Evolutionary conservation across 2,888 invertebrate species (phyloP), one percentile per base, ranked within the genome.

Genomic region (Cheilosia scutellata): DNA sequence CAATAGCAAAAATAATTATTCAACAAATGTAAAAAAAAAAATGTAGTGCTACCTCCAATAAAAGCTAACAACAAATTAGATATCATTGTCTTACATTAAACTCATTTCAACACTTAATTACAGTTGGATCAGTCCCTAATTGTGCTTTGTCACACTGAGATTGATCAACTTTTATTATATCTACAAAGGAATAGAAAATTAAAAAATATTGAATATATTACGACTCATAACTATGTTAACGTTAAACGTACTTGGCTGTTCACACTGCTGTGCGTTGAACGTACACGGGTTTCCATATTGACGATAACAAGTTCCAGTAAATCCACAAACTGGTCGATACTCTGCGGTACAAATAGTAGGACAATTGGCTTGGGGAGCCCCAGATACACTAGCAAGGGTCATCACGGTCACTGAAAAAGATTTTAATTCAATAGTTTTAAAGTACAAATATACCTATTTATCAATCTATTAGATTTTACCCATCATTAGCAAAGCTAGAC

Each of bases 251-350:
- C 49, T 20, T 49, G 20, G 20, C 49, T 20, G 49, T 4, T 49
- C 9, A 25, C 49, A 49, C 16, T 25, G 16, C 0, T 49, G 9
- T 20, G 9, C 49, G 20, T 25, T 49, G 4, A 49, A 49, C 20
- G 25, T 3, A 20, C 49, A 49, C 11, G 0, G 25, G 11, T 49
- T 49, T 6, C 20, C 20, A 49, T 25, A 49, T 11, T 3, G 20
- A 9, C 49, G 25, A 20, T 49, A 49, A 49, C 49, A 49, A 2
- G 20, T 4, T 49, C 49, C 49, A 49, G 25, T 49, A 20, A 49
- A 49, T 9, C 49, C 49, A 49, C 49, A 49, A 16, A 49, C 49
- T 49, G 49, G 49, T 11, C 11, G 49, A 49, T 49, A 49, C 4
- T 49, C 49, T 2, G 20, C 20, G 0, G 49, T 49, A 49, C 49